Conservation (phyloP, 2,113 vertebrate species). For the Xerus inauris region DNA sequence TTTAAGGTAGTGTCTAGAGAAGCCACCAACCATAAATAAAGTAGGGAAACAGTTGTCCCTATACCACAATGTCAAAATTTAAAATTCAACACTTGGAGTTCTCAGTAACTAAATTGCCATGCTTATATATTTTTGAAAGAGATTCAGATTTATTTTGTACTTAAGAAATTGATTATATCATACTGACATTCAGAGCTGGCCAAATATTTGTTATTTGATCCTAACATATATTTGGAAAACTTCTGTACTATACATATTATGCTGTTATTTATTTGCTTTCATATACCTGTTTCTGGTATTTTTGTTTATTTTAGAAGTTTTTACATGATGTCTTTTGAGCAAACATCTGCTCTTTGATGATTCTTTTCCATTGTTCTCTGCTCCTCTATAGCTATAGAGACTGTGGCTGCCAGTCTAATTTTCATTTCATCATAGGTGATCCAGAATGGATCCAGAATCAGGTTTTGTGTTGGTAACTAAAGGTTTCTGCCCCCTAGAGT, state of each 20-base stretch:
- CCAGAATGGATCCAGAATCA: neutral
- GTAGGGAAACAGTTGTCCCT: neutral
- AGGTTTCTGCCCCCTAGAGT: neutral
- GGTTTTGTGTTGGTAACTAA: neutral
- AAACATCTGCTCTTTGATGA: neutral
- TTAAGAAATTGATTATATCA: neutral
- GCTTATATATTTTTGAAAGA: neutral
- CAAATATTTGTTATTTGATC: neutral
- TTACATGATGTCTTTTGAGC: neutral
- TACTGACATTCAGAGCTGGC: neutral
- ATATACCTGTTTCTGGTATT: neutral
- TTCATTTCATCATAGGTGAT: neutral
- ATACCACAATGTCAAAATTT: neutral
- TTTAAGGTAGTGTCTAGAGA: neutral
- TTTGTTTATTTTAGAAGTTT: slow-evolving; percentile 32
- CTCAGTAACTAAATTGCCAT: neutral
- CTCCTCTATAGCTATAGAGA: neutral
- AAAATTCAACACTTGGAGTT: neutral
- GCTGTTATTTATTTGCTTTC: neutral
- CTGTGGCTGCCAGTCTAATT: neutral
- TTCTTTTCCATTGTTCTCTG: neutral
- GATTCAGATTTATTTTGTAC: neutral
- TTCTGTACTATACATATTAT: neutral
- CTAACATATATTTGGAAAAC: neutral
- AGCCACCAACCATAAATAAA: neutral